phyloP scores from a whole-genome alignment of 2,888 invertebrate species.

The Pediacus dermestoides region DNA sequence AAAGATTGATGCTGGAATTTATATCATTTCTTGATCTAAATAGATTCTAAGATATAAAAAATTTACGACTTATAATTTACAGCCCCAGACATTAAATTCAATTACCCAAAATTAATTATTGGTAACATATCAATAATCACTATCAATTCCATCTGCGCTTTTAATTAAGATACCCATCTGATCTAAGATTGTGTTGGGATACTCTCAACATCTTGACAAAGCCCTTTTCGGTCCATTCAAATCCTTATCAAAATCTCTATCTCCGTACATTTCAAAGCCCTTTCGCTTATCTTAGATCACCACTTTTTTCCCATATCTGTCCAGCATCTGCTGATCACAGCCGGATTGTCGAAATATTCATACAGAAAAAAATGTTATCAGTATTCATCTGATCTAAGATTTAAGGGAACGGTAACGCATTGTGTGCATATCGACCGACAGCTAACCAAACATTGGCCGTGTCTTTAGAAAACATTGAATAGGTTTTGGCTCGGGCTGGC shows the following conservation, averaged over 20 bases:
- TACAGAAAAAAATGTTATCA: conserved; percentile 46
- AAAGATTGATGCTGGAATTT: no score
- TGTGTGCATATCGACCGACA: conserved; percentile 51
- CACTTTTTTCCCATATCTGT: conserved; percentile 30
- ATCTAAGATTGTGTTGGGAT: no score
- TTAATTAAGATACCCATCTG: no score
- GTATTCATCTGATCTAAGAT: conserved; percentile 40
- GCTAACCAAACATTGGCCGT: conserved; percentile 69
- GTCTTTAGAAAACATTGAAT: conserved; percentile 52
- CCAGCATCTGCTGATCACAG: conserved; percentile 35
- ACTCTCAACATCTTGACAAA: no score
- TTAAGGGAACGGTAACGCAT: no score
- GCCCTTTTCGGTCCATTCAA: conserved; percentile 21
- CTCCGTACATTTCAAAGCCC: conserved; percentile 20
- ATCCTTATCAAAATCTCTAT: conserved; percentile 23
- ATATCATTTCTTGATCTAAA: no score
- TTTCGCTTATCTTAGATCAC: conserved; percentile 27
- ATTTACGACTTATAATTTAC: no score
- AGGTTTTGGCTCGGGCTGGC: conserved; percentile 45
- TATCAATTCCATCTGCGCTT: no score
- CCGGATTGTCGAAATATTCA: conserved; percentile 21
- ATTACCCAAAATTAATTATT: no score
- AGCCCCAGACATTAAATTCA: no score
- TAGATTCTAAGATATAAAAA: no score
- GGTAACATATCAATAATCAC: no score